Evolutionary conservation across 1,140 invertebrate species (phyloP), one percentile per base, ranked within the genome.

Genomic region (Panonychus citri): DNA sequence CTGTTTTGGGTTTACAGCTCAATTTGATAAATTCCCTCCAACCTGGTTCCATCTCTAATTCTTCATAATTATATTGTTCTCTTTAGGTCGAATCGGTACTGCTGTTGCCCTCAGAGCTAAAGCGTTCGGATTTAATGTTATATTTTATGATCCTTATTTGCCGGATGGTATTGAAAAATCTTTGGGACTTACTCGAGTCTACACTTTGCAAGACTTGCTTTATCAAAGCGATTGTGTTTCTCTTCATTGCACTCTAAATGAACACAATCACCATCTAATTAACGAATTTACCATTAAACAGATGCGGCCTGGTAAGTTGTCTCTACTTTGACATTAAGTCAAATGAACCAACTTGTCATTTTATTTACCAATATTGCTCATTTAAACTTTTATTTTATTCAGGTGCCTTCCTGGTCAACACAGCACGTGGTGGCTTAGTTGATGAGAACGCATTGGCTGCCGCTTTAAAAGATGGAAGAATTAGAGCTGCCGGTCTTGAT

Each of bases 401-500:
- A 77, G 93, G 93, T 66, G 90, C 90, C 70, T 98, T 97, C 75
- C 75, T 99, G 71, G 91, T 99, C 65, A 99, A 99, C 76, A 98
- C 94, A 65, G 90, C 90, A 57, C 80, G 93, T 68, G 93, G 91
- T 62, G 91, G 91, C 59, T 74, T 99, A 57, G 88, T 98, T 55
- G 91, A 97, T 73, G 94, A 98, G 72, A 83, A 87, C 66, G 89
- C 91, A 10, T 73, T 99, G 39, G 90, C 91, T 25, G 75, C 82
- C 57, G 90, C 91, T 62, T 77, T 99, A 40, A 96, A 96, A 74
- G 90, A 93, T 73, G 93, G 93, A 57, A 78, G 91, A 66, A 95
- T 99, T 70, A 77, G 91, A 66, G 94, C 90, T 53, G 91, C 91
- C 61, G 94, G 93, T 50, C 77, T 99, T 60, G 95, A 99, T 72